Base-by-base conservation (phyloP, 2,797 vertebrate species). In the Coluber constrictor region DNA sequence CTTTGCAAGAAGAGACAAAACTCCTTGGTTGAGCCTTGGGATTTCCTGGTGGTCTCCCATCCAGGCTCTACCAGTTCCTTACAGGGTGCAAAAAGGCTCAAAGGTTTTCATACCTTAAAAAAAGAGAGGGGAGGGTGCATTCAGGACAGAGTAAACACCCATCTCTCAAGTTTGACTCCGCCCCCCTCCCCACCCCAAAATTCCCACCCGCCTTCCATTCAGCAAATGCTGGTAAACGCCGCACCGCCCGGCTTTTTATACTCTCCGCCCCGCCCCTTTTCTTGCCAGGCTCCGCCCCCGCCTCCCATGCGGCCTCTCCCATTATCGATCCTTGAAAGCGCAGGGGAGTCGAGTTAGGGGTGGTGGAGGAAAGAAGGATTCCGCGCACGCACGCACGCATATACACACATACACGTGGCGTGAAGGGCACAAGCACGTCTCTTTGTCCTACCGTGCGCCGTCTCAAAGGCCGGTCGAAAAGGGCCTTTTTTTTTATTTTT, bases 301-400 rank as follows among this genome's bases (percentile, higher is more conserved):
- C 79, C 94, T 60, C 51, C 9, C 27, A 66, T 54, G 51, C 3
- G 95, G 95, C 92, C 43, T 32, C 54, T 93, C 94, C 95, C 96
- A 96, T 92, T 96, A 8, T 23, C 9, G 18, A 43, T 20, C 37
- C 6, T 18, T 27, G 91, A 94, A 90, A 0, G 70, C 5, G 6
- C 0, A 3, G 7, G 37, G 5, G 51, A 3, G 1, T 0, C 0
- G 1, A 60, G 89, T 63, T 12, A 27, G 10, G 25, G 9, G 60
- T 27, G 60, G 60, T 0, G 9, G 27, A n/a, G 5, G 29, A 92
- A 5, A 27, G 4, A 1, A 86, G 16, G 32, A 79, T 32, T 10
- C 8, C 20, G 9, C 23, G 5, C 20, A 25, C 23, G 5, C n/a
- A n/a, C n/a, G n/a, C 23, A 2, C 59, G 2, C 4, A 61, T 9